These are phyloP conservation scores for Taenioides sp. DNA, from an alignment of 2,797 vertebrate species.

Conservation along the genomic window DNA sequence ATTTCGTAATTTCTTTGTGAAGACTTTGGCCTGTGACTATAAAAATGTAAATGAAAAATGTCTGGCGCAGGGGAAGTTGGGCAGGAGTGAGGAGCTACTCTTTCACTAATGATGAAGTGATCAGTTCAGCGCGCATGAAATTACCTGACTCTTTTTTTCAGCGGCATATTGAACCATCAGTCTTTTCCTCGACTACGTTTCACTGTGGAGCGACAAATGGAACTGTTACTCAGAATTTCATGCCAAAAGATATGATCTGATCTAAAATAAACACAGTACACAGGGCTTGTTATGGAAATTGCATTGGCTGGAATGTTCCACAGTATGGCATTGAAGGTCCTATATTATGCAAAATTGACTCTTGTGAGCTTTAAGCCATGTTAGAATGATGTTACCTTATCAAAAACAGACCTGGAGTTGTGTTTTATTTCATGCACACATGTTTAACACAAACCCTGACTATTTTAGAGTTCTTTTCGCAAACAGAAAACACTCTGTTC, in stretches of 20 bases:
- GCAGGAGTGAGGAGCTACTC: slow-evolving; percentile 42
- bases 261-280: background rate
- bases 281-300: too few relatives aligned
- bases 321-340: too few relatives aligned
- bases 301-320: too few relatives aligned
- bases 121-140: slow-evolving; percentile 73
- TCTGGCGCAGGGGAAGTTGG: slow-evolving; percentile 31
- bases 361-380: too few relatives aligned
- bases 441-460: too few relatives aligned
- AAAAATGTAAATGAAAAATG: slow-evolving; percentile 48
- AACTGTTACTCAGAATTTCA: background rate
- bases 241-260: background rate
- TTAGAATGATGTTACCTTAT: too few relatives aligned
- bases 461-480: too few relatives aligned
- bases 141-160: slow-evolving; percentile 69
- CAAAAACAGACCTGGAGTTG: too few relatives aligned
- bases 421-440: too few relatives aligned
- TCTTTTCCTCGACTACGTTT: slow-evolving; percentile 62
- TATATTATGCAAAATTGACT: too few relatives aligned
- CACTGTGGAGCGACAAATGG: slow-evolving; percentile 42
- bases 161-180: slow-evolving; percentile 56
- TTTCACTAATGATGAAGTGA: slow-evolving; percentile 74
- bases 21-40: slow-evolving; percentile 16
- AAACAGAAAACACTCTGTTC: too few relatives aligned
- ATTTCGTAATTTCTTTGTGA: slow-evolving; percentile 6